A percentile compares a stretch with the other conserved stretches of the same genome.
Evolutionary conservation across 2,797 vertebrate species (phyloP).

Genomic region (Sternarchorhynchus goeldii): DNA sequence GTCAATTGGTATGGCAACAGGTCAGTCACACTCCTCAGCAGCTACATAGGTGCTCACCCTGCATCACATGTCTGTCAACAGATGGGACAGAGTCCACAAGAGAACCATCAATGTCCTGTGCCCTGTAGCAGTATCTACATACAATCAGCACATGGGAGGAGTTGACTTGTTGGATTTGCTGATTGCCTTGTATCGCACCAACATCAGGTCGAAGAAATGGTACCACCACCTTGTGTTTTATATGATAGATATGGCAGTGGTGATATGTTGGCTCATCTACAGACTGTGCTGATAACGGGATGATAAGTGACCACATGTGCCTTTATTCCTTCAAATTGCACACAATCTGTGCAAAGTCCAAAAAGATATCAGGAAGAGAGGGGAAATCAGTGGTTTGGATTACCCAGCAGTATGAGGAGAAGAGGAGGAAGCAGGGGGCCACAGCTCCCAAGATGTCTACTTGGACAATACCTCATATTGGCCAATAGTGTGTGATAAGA

Average conservation of each 20-base stretch:
- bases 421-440: neutral
- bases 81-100: slow-evolving; percentile 19
- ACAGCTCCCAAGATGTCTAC: neutral
- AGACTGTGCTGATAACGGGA: slow-evolving; percentile 20
- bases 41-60: slow-evolving; percentile 20
- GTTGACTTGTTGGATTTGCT: slow-evolving; percentile 22
- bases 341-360: slow-evolving; percentile 20
- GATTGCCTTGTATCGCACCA: slow-evolving; percentile 7
- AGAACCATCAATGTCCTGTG: slow-evolving; percentile 17
- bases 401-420: slow-evolving; percentile 10
- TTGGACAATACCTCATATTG: slow-evolving; percentile 18
- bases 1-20: slow-evolving; percentile 43
- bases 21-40: slow-evolving; percentile 33
- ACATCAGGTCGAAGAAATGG: too few species aligned
- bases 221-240: slow-evolving; percentile 14
- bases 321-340: slow-evolving; percentile 37
- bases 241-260: slow-evolving; percentile 14
- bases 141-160: slow-evolving; percentile 24
- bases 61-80: slow-evolving; percentile 12
- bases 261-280: slow-evolving; percentile 30
- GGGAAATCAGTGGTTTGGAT: slow-evolving; percentile 5
- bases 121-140: slow-evolving; percentile 11
- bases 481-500: slow-evolving; percentile 14
- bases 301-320: slow-evolving; percentile 11
- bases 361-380: slow-evolving; percentile 16